Evolutionary conservation across 1,140 invertebrate genomes (phyloP), one percentile per base, ranked within the genome.

Genomic region (Lasioglossum albipes): DNA sequence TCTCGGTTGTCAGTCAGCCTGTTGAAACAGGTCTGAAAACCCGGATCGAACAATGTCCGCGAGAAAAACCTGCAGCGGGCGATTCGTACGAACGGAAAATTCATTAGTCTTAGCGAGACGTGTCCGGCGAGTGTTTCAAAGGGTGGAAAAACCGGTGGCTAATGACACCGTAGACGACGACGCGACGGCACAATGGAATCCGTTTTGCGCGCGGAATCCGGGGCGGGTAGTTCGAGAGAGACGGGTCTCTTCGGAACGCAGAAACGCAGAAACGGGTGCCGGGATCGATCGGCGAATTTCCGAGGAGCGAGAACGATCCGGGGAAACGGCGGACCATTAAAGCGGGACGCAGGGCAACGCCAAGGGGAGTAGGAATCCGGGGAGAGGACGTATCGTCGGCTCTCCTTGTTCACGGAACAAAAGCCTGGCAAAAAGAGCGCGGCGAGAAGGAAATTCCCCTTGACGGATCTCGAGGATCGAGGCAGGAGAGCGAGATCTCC

Each of bases 401-500:
- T 41, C 27, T 49, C 45, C 10, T 13, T 7, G 27, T 22, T 20
- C 74, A 20, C 20, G 9, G 49, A 59, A 74, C 75, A 75, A 79
- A 49, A 57, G 13, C 42, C 2, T 5, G 9, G n/a, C 9, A 72
- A 77, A 71, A 78, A 84, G 22, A 75, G 31, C n/a, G 59, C 59
- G 27, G 36, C 36, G 65, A 42, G 49, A 81, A 61, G 54, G 61
- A 83, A 78, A 84, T 66, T 74, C 52, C 66, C 49, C 41, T 36
- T n/a, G 75, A 66, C 62, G 61, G 70, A 68, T 68, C 66, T 12
- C 10, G 10, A 10, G 13, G 66, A 45, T 67, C 66, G 18, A 45
- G 36, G 36, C 36, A 5, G 36, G 3, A 36, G 36, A 36, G 36
- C 36, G 36, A 36, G 36, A 36, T 36, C 36, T 5, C 2, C 36